These are phyloP conservation scores for Oscheius sp. DNA, from an alignment of 2,888 invertebrate genomes.

Conservation along the genomic window DNA sequence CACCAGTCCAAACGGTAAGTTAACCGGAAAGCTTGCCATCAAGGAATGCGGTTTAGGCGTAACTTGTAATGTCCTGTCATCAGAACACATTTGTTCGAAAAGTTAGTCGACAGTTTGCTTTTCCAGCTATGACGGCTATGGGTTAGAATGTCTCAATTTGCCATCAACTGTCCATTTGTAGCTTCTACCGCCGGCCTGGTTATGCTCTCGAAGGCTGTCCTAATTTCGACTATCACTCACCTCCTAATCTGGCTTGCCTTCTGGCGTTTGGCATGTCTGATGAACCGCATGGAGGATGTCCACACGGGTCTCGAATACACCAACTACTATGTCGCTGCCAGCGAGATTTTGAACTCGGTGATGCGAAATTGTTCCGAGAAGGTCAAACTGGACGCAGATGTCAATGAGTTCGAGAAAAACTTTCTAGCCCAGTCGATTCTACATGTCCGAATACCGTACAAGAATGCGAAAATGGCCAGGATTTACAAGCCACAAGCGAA, in stretches of 20 bases:
- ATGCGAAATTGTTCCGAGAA: slow-evolving; percentile 5
- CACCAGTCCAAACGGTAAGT: not conserved
- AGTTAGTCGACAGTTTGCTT: too few species aligned
- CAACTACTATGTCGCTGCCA: not conserved
- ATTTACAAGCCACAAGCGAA: not conserved
- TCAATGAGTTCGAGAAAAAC: slow-evolving; percentile 28
- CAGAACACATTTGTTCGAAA: too few species aligned
- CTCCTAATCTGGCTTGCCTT: too few species aligned
- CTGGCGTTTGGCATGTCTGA: not conserved
- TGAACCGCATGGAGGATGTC: not conserved
- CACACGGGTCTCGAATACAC: not conserved
- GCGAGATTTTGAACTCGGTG: slow-evolving; percentile 23
- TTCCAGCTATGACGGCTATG: too few species aligned
- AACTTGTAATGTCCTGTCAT: too few species aligned
- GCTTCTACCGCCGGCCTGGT: too few species aligned
- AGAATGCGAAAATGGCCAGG: slow-evolving; percentile 3
- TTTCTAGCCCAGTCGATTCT: not conserved
- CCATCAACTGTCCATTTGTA: too few species aligned
- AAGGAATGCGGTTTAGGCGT: too few species aligned
- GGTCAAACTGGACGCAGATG: slow-evolving; percentile 24
- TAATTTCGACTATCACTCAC: too few species aligned
- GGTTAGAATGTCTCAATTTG: too few species aligned
- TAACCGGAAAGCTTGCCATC: too few species aligned
- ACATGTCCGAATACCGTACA: slow-evolving; percentile 10
- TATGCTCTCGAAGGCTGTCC: too few species aligned